Evolutionary conservation across 2,888 invertebrate genomes (phyloP), one percentile per base, ranked within the genome.

Genomic region (Drosophila multiciliata): DNA sequence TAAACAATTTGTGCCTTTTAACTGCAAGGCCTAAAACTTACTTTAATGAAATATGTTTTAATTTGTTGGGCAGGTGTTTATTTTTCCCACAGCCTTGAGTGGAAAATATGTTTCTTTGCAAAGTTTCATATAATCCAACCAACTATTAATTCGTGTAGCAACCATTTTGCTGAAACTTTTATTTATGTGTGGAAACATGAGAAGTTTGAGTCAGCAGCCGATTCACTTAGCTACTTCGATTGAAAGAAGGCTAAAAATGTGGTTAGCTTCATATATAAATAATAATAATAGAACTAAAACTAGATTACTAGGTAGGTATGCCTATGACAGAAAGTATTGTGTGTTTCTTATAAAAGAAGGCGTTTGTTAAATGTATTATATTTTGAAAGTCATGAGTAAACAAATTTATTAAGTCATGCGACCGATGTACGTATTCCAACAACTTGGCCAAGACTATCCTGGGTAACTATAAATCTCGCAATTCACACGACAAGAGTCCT

Each of bases 401-500:
- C 0, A 1, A 32, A 12, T 57, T 26, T 48, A 23, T 20, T 6
- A 36, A 33, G 32, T 7, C 68, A 68, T 59, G 61, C 23, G 49
- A 29, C 49, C 6, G 29, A 26, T 11, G 6, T 29, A 49, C 17
- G 45, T 20, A 15, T 15, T 45, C 17, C 33, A 36, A 17, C 40
- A 33, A 45, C 11, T n/a, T 50, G 29, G 32, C 32, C 33, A 42
- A 23, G 40, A 38, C 20, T 42, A 40, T 15, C 3, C 8, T n/a
- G 12, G 73, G 73, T 73, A 73, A 68, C 58, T 68, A 63, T 52
- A 45, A 23, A 6, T 32, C 48, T 48, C 3, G 8, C 26, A 9
- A 9, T 29, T 29, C 9, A 58, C 58, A 48, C 11, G 5, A n/a
- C 17, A 12, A 45, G 15, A 23, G 23, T 45, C 1, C 20, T 20